Conservation (phyloP, 2,113 vertebrate genomes). For the Hemiprocne comata region DNA sequence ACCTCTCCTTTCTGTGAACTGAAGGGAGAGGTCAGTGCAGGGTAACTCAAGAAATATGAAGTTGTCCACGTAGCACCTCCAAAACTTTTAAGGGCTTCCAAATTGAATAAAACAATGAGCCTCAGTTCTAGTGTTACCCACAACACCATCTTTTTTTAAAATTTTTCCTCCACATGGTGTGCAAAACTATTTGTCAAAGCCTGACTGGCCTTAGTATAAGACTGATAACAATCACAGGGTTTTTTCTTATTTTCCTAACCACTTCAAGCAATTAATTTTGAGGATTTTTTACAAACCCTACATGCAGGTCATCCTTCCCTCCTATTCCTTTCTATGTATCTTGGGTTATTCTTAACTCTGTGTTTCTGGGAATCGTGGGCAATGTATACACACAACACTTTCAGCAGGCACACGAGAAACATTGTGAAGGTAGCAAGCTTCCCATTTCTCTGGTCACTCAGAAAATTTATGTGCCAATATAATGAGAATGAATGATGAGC, state of each 20-base stretch:
- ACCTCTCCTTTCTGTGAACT: background rate
- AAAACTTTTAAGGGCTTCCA: background rate
- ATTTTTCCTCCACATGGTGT: accelerated
- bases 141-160: too few species aligned
- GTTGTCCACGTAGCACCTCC: background rate
- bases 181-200: background rate
- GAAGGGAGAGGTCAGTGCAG: background rate
- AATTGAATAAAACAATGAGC: background rate
- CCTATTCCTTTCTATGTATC: background rate
- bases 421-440: conserved; percentile 29
- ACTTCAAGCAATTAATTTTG: background rate
- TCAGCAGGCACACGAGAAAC: conserved; percentile 19
- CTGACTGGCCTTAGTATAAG: background rate
- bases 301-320: background rate
- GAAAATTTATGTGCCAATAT: conserved; percentile 36
- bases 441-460: background rate
- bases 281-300: background rate
- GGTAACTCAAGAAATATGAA: background rate
- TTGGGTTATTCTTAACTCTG: conserved; percentile 9
- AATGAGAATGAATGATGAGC: conserved; percentile 28
- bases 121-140: background rate
- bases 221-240: background rate
- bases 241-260: background rate
- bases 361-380: background rate
- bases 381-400: background rate